Base-by-base conservation (phyloP, 2,797 vertebrate species). In the Notolepis coatsorum region DNA sequence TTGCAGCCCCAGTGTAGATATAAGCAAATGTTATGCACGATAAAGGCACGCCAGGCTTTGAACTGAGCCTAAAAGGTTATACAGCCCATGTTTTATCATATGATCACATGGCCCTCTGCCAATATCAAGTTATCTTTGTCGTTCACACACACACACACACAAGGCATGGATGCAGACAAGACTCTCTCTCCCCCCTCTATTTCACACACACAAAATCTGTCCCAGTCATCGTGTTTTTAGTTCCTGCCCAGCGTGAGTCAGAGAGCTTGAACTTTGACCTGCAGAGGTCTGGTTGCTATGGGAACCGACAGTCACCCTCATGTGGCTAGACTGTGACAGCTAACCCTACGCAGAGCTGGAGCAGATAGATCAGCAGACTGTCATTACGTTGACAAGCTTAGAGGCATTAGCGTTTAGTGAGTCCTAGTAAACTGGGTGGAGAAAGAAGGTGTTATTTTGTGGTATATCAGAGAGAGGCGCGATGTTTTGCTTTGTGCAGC, bases 241-340 rank as follows among this genome's bases (percentile, higher is more conserved):
- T 24, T 45, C 42, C 21, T 12, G 41, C 13, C 35, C 9, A n/a
- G n/a, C n/a, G 41, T 10, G 41, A 45, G 21, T 10, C 20, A 50
- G 45, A 1, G 7, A 38, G 35, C 35, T 7, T 62, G 71, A 80
- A 76, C 82, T 50, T 64, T 84, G 57, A 82, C 60, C 81, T 68
- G 38, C 7, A 18, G 7, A 45, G 13, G 72, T 61, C 79, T 48
- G n/a, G 67, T 65, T 49, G 61, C 61, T 71, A 66, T 77, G 84
- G 62, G 64, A 80, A 60, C 1, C 1, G 3, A 13, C 9, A 0
- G 66, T 37, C 54, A 76, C 68, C 65, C 15, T 41, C 0, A 5
- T 73, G 65, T 69, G 20, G 17, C 54, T 35, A 1, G 15, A 27
- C 0, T 28, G 47, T 42, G 4, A 13, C 38, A 42, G 64, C 21